Percentiles rank a stretch among this genome's conserved stretches.
Conservation (phyloP, 2,113 vertebrate genomes). For the Empidonax alnorum region DNA sequence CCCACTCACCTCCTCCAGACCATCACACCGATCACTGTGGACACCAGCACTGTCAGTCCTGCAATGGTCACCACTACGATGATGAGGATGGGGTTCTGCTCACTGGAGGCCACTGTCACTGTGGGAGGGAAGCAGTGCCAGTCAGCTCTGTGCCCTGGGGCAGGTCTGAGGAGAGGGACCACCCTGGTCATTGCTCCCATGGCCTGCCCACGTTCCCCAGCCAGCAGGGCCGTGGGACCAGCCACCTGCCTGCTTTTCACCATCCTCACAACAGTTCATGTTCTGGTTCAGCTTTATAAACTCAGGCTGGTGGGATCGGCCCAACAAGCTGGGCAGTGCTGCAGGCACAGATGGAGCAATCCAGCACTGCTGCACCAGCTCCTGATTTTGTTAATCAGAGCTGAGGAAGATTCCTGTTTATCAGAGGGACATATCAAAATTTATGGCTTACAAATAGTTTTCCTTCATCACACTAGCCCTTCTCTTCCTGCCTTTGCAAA, state of each 20-base stretch:
- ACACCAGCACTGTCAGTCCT: constrained; percentile 84
- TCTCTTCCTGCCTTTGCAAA: constrained; percentile 36
- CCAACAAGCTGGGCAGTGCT: rapidly evolving
- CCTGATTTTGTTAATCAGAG: neutral
- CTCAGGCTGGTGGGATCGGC: neutral
- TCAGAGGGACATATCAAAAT: constrained; percentile 22
- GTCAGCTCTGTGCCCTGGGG: rapidly evolving
- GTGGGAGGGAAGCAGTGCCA: neutral
- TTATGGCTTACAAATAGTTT: constrained; percentile 49
- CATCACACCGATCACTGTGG: constrained; percentile 78
- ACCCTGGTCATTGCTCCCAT: rapidly evolving
- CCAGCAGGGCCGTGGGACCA: neutral
- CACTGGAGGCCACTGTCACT: constrained; percentile 86
- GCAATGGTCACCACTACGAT: constrained; percentile 82
- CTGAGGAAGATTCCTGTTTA: neutral
- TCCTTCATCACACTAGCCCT: constrained; percentile 43
- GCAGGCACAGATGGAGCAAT: neutral
- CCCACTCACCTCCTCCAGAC: constrained; percentile 86
- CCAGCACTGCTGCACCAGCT: neutral
- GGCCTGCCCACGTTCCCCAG: neutral
- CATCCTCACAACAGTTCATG: neutral
- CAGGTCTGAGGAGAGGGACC: neutral
- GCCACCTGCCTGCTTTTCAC: neutral
- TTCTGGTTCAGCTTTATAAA: neutral
- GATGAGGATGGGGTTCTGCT: constrained; percentile 85